Conservation (phyloP, 2,113 vertebrate species). For the Cryptomyrus ogoouensis region DNA sequence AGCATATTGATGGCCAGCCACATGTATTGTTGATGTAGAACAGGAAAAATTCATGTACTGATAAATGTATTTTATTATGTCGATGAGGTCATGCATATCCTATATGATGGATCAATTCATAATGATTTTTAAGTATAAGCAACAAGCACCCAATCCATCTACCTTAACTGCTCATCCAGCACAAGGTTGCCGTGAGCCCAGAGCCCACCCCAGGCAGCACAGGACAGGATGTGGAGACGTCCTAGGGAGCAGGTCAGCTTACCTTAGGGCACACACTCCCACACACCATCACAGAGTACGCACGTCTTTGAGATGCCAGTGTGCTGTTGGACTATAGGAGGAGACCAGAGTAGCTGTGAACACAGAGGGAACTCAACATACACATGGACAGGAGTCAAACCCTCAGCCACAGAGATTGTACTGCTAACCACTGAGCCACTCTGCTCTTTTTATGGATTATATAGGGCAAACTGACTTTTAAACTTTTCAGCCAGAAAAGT, state of each 20-base stretch:
- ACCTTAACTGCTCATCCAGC: background rate
- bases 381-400: background rate
- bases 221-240: background rate
- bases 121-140: background rate
- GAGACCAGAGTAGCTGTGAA: background rate
- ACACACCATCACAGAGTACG: background rate
- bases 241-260: background rate
- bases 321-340: background rate
- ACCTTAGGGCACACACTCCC: background rate
- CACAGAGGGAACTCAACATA: background rate
- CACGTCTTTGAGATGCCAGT: background rate
- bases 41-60: background rate
- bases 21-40: background rate
- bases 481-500: background rate
- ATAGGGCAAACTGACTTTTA: background rate
- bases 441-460: background rate
- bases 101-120: background rate
- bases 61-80: background rate
- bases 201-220: background rate
- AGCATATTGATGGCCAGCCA: background rate
- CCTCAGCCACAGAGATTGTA: background rate
- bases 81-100: background rate
- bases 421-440: background rate
- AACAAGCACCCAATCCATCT: background rate
- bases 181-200: background rate